phyloP scores from a whole-genome alignment of 2,797 vertebrate species.

The Cercopithecus petaurista region DNA sequence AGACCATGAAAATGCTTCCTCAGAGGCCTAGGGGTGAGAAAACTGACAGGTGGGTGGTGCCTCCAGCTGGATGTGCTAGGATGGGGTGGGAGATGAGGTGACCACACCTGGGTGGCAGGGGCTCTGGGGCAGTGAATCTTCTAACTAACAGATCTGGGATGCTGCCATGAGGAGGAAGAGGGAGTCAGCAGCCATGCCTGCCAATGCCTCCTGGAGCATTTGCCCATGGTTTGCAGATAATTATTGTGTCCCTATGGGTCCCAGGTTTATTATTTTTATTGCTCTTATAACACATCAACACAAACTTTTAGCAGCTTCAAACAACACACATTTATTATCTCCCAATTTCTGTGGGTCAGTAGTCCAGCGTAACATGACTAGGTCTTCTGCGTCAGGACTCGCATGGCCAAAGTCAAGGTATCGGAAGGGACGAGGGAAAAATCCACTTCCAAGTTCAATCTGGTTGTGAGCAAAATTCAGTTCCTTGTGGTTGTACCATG shows the following conservation, averaged over 20 bases:
- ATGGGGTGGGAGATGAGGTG: not conserved
- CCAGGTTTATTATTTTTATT: not conserved
- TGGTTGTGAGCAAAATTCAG: conserved; percentile 5
- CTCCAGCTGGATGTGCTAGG: not conserved
- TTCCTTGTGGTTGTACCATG: not conserved
- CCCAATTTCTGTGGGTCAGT: not conserved
- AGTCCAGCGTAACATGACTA: not conserved
- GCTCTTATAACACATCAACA: not conserved
- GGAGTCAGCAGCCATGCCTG: not conserved
- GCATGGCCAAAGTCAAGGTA: not conserved
- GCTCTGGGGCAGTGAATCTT: not conserved
- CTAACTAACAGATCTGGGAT: not conserved
- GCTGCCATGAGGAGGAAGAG: not conserved
- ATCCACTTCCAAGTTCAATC: not conserved
- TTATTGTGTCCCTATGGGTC: not conserved
- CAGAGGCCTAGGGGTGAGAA: not conserved
- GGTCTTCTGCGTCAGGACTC: not conserved
- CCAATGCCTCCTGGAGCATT: too few species aligned
- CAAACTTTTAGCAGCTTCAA: not conserved
- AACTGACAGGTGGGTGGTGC: not conserved
- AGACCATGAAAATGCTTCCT: not conserved
- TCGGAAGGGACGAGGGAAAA: not conserved
- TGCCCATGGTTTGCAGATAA: not conserved
- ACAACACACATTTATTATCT: not conserved
- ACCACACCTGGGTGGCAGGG: not conserved